Conservation (phyloP, 2,113 vertebrate species). For the Xyliphius kryptos region DNA sequence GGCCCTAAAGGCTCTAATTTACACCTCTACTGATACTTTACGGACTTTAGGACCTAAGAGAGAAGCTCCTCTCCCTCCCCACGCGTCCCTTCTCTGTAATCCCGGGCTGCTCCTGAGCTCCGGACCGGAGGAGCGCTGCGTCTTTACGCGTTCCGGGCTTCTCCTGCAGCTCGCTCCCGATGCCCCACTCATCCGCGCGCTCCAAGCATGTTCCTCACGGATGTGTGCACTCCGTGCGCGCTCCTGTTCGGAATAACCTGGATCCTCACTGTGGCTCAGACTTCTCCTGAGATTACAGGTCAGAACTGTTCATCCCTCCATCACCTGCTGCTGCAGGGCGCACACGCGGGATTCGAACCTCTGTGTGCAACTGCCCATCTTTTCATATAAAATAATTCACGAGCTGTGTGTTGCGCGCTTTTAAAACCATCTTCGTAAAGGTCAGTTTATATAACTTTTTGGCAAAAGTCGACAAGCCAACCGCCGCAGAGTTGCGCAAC, state of each 20-base stretch:
- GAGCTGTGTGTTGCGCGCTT: no score
- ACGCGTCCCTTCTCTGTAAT: background rate
- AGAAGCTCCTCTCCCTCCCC: background rate
- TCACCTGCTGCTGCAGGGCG: background rate
- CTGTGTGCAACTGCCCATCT: no score
- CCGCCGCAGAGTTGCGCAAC: no score
- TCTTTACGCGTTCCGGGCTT: background rate
- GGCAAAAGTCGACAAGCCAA: no score
- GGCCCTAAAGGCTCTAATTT: no score
- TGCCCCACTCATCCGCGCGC: conserved; percentile 31
- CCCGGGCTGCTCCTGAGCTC: background rate
- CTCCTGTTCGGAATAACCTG: conserved; percentile 71
- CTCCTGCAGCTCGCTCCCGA: conserved; percentile 1
- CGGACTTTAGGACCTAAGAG: conserved; percentile 22
- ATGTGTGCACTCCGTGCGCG: conserved; percentile 62
- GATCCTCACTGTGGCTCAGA: conserved; percentile 59
- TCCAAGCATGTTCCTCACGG: conserved; percentile 77
- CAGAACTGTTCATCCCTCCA: background rate
- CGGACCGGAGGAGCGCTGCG: background rate
- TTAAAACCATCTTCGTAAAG: no score
- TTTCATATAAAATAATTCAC: no score
- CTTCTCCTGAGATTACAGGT: conserved; percentile 79
- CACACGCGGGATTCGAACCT: no score
- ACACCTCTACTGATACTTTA: background rate
- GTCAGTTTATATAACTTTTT: no score